Base-by-base conservation (phyloP, 2,797 vertebrate species). In the Falco columbarius region DNA sequence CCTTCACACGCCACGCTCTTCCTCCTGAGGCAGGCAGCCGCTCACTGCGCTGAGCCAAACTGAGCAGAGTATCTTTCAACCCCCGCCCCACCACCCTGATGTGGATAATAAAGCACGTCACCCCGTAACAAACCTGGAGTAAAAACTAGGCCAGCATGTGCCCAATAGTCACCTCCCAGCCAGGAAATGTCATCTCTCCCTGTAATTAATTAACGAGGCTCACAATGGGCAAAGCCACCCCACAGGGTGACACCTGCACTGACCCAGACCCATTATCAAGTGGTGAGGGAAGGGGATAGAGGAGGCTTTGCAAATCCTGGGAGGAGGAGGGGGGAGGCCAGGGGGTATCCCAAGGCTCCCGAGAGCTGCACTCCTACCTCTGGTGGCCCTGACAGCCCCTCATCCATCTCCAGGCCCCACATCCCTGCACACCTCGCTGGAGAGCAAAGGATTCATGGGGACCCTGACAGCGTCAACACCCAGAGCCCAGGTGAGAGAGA, bases 21-120 rank as follows among this genome's bases (percentile, higher is more conserved):
- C 59, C 84, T 58, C 61, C 34, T 49, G 65, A 87, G 89, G 52
- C 19, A 73, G 74, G 44, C 85, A 79, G 65, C 12, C 3, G 34
- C 83, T 93, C 10, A 12, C 72, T 55, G 10, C 7, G 20, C 47
- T 38, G 66, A 61, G 70, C 72, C 23, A 2, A 49, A 29, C 12
- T 1, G 1, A 66, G 47, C 55, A 0, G 0, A 62, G 27, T 15
- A 36, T 24, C 2, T 0, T 44, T 30, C 72, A 42, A 15, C 40
- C 40, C 40, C 40, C 14, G 40, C 15, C 5, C 32, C 9, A 29
- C 20, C 20, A 14, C 18, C 40, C n/a, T 42, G 14, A 56, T 27
- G 27, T 32, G n/a, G 46, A 24, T 36, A 72, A 62, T 32, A 40
- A 68, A 16, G 47, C 32, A 58, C 6, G 3, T 49, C 47, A n/a